Conservation (phyloP, 2,113 vertebrate genomes). For the Mola mola region DNA sequence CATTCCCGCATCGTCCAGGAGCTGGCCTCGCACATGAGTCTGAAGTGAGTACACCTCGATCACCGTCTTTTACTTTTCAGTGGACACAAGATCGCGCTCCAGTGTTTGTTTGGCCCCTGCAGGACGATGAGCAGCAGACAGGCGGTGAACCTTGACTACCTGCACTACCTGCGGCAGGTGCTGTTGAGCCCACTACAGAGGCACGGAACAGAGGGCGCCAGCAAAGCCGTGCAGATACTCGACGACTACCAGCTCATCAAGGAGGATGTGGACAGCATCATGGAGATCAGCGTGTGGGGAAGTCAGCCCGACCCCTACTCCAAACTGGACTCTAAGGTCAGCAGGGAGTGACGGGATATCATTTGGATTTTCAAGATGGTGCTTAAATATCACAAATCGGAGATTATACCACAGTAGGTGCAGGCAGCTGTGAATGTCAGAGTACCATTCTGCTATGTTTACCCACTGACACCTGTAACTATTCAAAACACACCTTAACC, state of each 20-base stretch:
- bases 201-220: constrained; percentile 86
- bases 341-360: not conserved
- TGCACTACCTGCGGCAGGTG: constrained; percentile 84
- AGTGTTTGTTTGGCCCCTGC: constrained; percentile 7
- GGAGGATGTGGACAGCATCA: constrained; percentile 95
- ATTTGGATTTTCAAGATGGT: not conserved
- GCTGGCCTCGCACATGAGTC: constrained; percentile 91
- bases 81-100: no score
- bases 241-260: constrained; percentile 91
- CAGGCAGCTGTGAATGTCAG: no score
- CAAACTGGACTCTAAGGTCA: constrained; percentile 94
- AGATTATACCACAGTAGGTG: no score
- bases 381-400: not conserved
- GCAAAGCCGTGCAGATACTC: constrained; percentile 85
- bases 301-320: constrained; percentile 90
- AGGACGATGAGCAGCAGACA: constrained; percentile 89
- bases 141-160: constrained; percentile 91
- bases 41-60: constrained; percentile 83
- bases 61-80: no score
- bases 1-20: constrained; percentile 92
- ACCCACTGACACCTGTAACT: not conserved
- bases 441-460: not conserved
- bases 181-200: constrained; percentile 86
- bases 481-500: not conserved
- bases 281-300: constrained; percentile 93